These are phyloP conservation scores for Caenorhabditis sp. DNA, from an alignment of 2,888 invertebrate species.

Conservation along the genomic window DNA sequence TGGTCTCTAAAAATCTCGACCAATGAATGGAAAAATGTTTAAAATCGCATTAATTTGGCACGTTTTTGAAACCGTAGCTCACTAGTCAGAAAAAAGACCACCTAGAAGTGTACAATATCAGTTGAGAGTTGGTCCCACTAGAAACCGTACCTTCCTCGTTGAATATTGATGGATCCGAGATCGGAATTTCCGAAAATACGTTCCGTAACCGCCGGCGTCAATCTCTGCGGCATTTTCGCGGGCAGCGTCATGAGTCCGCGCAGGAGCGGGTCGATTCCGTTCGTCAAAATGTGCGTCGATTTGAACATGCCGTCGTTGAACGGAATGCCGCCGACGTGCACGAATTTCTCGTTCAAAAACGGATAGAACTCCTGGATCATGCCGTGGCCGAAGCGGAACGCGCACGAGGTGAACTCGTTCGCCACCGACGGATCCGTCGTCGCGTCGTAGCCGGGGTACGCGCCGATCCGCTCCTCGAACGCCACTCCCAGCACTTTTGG, in stretches of 20 bases:
- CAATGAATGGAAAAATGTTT: too few relatives aligned
- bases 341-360: constrained; percentile 76
- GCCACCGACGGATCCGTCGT: constrained; percentile 89
- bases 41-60: too few relatives aligned
- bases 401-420: constrained; percentile 97
- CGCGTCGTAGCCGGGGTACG: constrained; percentile 89
- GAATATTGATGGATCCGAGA: constrained; percentile 95
- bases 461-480: constrained; percentile 86
- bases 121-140: too few relatives aligned
- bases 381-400: constrained; percentile 93
- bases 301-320: constrained; percentile 77
- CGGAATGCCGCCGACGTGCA: constrained; percentile 75
- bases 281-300: constrained; percentile 68
- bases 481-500: constrained; percentile 87
- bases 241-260: constrained; percentile 91
- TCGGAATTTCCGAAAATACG: constrained; percentile 85
- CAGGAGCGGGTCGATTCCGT: constrained; percentile 94
- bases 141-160: constrained; percentile 83
- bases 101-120: too few relatives aligned
- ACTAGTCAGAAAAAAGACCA: too few relatives aligned
- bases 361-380: constrained; percentile 85
- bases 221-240: constrained; percentile 85
- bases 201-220: constrained; percentile 94
- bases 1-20: not conserved
- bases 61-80: too few relatives aligned